A percentile compares a stretch with the other conserved stretches of the same genome.
Evolutionary conservation across 2,797 vertebrate species (phyloP).

Genomic region (Enteromius afrohamiltoni): DNA sequence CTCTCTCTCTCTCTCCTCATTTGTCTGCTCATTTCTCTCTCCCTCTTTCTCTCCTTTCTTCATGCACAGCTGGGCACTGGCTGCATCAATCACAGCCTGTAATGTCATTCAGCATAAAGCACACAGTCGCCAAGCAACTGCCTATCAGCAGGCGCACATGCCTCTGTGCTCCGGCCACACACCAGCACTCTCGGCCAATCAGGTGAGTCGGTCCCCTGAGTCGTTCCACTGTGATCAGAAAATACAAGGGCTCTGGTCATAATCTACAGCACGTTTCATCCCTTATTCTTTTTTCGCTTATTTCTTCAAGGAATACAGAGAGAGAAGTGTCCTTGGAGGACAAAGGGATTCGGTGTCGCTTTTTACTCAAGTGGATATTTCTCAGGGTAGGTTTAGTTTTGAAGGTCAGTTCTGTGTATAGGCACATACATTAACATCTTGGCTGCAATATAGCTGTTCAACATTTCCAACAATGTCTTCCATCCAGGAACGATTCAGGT

Average conservation of each 20-base stretch:
- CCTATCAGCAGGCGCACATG: slow-evolving; percentile 68
- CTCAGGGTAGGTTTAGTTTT: slow-evolving; percentile 1
- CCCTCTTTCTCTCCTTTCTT: slow-evolving; percentile 32
- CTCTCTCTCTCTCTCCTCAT: slow-evolving; percentile 19
- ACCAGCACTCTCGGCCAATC: slow-evolving; percentile 70
- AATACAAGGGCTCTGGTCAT: slow-evolving; percentile 44
- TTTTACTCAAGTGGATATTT: neutral
- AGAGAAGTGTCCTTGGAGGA: neutral
- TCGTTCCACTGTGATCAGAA: slow-evolving; percentile 66
- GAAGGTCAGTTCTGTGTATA: slow-evolving; percentile 4
- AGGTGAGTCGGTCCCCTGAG: slow-evolving; percentile 71
- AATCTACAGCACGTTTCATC: slow-evolving; percentile 55
- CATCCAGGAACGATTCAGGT: slow-evolving; percentile 9
- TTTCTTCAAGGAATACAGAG: neutral
- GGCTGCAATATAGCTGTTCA: too few species aligned
- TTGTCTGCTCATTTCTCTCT: slow-evolving; percentile 19
- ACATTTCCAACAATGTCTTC: neutral
- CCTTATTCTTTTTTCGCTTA: slow-evolving; percentile 23
- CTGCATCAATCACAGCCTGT: slow-evolving; percentile 54
- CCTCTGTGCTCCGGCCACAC: slow-evolving; percentile 61
- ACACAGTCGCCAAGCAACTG: slow-evolving; percentile 73
- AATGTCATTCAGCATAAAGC: slow-evolving; percentile 62
- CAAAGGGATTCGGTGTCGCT: neutral
- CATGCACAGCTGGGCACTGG: slow-evolving; percentile 59
- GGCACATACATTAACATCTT: neutral